Percentiles rank a stretch among this genome's conserved stretches.
Evolutionary conservation across 2,113 vertebrate genomes (phyloP).

Genomic region (Phylloscopus trochilus): DNA sequence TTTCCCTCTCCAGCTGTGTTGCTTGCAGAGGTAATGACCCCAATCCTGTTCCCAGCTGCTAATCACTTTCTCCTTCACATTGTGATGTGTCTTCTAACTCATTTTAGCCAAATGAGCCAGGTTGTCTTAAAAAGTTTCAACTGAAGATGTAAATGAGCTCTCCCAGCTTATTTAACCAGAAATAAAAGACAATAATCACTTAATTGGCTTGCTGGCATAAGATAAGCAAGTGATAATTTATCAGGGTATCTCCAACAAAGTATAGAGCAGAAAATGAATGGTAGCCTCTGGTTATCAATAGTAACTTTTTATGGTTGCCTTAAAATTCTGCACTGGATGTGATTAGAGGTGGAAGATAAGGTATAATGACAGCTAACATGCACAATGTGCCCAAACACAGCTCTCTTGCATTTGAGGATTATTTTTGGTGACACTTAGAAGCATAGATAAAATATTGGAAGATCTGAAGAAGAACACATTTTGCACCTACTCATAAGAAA

Average conservation of each 20-base stretch:
- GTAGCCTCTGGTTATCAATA: background rate
- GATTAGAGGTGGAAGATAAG: background rate
- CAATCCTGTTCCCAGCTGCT: conserved; percentile 3
- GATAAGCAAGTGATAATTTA: background rate
- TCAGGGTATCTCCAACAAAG: background rate
- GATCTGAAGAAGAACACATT: background rate
- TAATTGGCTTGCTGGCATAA: background rate
- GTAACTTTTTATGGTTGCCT: background rate
- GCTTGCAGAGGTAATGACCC: conserved; percentile 16
- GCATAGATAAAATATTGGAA: background rate
- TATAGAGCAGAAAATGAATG: background rate
- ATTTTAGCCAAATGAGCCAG: background rate
- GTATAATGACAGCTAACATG: background rate
- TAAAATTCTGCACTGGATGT: background rate
- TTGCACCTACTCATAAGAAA: background rate
- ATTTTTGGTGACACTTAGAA: background rate
- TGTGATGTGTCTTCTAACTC: background rate
- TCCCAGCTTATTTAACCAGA: background rate
- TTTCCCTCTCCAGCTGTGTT: conserved; percentile 15
- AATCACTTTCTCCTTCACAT: conserved; percentile 21
- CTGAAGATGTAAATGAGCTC: background rate
- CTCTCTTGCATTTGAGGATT: background rate
- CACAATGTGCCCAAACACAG: background rate
- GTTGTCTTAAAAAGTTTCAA: background rate
- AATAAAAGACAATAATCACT: background rate